Conservation (phyloP, 2,113 vertebrate genomes). For the Mixornis gularis region DNA sequence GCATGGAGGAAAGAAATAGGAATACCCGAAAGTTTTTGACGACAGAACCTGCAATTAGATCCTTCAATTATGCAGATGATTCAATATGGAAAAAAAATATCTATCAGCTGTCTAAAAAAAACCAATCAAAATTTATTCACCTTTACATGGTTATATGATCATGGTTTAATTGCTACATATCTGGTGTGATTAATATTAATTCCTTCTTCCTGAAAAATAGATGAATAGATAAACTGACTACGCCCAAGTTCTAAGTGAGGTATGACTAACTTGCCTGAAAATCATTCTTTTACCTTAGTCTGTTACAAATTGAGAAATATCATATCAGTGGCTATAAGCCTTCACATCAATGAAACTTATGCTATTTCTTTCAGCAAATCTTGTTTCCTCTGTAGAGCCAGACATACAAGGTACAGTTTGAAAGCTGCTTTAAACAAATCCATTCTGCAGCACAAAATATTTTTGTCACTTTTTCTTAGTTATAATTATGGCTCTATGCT, state of each 20-base stretch:
- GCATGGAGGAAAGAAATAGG: background rate
- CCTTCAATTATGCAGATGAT: background rate
- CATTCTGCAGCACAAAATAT: background rate
- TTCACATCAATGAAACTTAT: background rate
- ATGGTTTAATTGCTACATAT: background rate
- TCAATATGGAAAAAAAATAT: background rate
- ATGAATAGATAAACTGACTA: background rate
- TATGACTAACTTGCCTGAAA: background rate
- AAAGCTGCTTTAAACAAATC: background rate
- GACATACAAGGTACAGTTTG: background rate
- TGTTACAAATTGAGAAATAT: background rate
- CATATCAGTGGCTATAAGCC: background rate
- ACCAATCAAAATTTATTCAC: background rate
- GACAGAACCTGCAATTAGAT: background rate
- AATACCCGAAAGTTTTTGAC: background rate
- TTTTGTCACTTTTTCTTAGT: background rate
- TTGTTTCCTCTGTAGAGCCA: background rate
- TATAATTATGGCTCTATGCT: background rate
- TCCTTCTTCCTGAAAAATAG: background rate
- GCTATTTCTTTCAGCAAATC: background rate
- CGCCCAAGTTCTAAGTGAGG: background rate
- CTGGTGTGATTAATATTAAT: background rate
- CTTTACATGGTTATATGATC: background rate
- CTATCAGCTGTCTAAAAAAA: background rate
- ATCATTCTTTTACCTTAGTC: background rate